Base-by-base conservation (phyloP, 2,797 vertebrate species). In the Falco rusticolus region DNA sequence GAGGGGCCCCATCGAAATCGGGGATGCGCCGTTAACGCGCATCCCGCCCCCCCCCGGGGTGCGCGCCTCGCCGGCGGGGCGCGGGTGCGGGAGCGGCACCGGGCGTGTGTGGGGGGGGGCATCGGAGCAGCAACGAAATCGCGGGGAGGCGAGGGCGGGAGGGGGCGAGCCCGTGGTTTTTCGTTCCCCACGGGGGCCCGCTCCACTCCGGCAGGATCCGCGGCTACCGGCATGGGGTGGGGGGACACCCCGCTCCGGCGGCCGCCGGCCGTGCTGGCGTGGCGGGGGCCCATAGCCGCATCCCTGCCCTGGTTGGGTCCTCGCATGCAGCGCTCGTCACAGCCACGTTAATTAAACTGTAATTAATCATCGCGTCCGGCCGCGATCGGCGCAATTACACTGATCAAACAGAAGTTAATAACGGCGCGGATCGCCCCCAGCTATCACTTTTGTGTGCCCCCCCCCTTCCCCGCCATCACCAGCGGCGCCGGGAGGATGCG, bases 341-440 rank as follows among this genome's bases (percentile, higher is more conserved):
- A 98, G 98, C 98, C 97, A 97, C 98, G 96, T 98, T 98, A 98
- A 98, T 98, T 98, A 98, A 98, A 98, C 98, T 98, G 98, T 98
- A 98, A 98, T 98, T 99, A 98, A 99, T 98, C 98, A 98, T 98
- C 98, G 96, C 98, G 98, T 98, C 98, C 98, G 97, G 97, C 90
- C 97, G 97, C 98, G 98, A 97, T 98, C 97, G 98, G 98, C 98
- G 98, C 98, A 98, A 98, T 98, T 98, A 98, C 98, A 96, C 97
- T 97, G 98, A 98, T 98, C 98, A 98, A 98, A 98, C 98, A 98
- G 98, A 98, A 98, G 98, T 98, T 98, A 98, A 98, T 98, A 98
- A 97, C 97, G 97, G 98, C 97, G 96, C 96, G 53, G 94, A 97
- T 97, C 84, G 98, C 98, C 98, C 89, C 89, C 97, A 98, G 98